phyloP scores from a whole-genome alignment of 2,888 invertebrate genomes.

The Hirtodrosophila alboralis region DNA sequence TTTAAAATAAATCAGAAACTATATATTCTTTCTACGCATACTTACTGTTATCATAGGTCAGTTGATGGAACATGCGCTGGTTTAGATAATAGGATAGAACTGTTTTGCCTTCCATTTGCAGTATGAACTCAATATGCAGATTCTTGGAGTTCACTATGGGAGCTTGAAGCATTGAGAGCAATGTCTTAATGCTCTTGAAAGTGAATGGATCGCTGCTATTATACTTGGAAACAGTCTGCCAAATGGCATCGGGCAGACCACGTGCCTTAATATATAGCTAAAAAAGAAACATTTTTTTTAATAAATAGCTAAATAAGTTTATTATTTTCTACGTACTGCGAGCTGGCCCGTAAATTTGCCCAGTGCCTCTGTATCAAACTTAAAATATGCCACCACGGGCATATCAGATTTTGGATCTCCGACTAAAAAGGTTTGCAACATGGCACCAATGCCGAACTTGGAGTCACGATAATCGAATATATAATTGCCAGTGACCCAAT shows the following conservation, averaged over 20 bases:
- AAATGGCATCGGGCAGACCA: slow-evolving; percentile 84
- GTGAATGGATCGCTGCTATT: slow-evolving; percentile 85
- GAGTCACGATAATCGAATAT: slow-evolving; percentile 89
- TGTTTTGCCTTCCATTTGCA: slow-evolving; percentile 88
- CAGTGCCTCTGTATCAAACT: slow-evolving; percentile 86
- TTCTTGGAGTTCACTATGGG: slow-evolving; percentile 84
- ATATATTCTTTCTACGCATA: slow-evolving; percentile 39
- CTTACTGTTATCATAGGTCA: slow-evolving; percentile 87
- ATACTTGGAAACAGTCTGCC: slow-evolving; percentile 81
- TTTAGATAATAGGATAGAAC: slow-evolving; percentile 88
- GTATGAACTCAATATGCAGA: slow-evolving; percentile 88
- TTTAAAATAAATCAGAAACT: too few relatives aligned
- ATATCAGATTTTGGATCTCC: slow-evolving; percentile 88
- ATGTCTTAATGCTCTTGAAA: slow-evolving; percentile 85
- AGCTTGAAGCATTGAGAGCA: slow-evolving; percentile 84
- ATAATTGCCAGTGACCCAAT: slow-evolving; percentile 90
- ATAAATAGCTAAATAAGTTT: neutral
- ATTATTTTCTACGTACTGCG: slow-evolving; percentile 82
- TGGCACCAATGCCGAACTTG: slow-evolving; percentile 86
- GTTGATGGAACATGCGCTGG: slow-evolving; percentile 87
- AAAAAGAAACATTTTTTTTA: neutral
- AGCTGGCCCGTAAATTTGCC: slow-evolving; percentile 86
- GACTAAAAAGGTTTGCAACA: slow-evolving; percentile 87
- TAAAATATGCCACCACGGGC: slow-evolving; percentile 87
- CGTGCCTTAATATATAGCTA: slow-evolving; percentile 87